These are phyloP conservation scores for Oasisia sp. DNA, from an alignment of 2,888 invertebrate species.

Conservation along the genomic window DNA sequence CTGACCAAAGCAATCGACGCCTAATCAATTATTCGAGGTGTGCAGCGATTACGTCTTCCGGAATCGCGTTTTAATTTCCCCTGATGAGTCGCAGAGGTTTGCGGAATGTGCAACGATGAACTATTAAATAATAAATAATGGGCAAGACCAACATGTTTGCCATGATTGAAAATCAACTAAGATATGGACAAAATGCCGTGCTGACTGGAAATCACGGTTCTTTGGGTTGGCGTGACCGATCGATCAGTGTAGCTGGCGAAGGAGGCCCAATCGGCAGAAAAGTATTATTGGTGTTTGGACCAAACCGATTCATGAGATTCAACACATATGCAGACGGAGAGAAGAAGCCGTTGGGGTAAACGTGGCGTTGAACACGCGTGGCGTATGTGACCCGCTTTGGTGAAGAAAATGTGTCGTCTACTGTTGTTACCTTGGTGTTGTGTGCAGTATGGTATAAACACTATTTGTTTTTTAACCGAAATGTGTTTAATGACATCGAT, in stretches of 20 bases:
- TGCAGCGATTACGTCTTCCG: neutral
- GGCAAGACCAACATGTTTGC: constrained; percentile 17
- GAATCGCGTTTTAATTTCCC: neutral
- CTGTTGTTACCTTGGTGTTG: too few species aligned
- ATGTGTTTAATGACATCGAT: too few species aligned
- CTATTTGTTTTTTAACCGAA: too few species aligned
- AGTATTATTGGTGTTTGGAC: neutral
- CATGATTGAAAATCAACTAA: neutral
- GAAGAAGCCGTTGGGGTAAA: neutral
- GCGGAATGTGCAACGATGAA: neutral
- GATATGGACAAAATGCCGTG: neutral
- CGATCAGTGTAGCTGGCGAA: neutral
- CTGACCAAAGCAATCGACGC: neutral
- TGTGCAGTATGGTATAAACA: too few species aligned
- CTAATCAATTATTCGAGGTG: neutral
- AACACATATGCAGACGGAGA: neutral
- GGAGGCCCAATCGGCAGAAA: neutral
- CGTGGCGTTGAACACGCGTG: too few species aligned
- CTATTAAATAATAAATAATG: neutral
- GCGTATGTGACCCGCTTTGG: too few species aligned
- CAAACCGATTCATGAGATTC: neutral
- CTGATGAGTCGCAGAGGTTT: neutral
- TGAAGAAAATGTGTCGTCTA: too few species aligned
- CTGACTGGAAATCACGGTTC: constrained; percentile 2
- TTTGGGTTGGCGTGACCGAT: neutral